Evolutionary conservation across 2,888 invertebrate species (phyloP), one percentile per base, ranked within the genome.

Genomic region (Diabrotica balteata): DNA sequence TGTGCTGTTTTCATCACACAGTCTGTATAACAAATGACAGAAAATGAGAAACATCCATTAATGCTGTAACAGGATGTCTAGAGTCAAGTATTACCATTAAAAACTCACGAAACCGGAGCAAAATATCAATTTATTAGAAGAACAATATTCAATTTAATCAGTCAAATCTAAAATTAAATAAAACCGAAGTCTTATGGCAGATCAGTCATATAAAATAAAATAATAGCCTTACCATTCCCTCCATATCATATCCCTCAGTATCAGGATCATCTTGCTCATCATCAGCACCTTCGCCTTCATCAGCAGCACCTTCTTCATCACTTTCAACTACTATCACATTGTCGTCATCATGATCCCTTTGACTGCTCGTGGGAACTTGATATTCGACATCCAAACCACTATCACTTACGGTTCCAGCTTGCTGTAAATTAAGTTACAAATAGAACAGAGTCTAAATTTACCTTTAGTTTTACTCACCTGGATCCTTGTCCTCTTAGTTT

Each of bases 331-430:
- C 91, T 68, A 80, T 82, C 59, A 82, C 83, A 63, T 79, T 80
- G 73, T 93, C 93, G 79, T 94, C 93, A 78, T 94, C 93, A 80
- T 94, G 94, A 80, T 94, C 94, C 68, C 94, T 89, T 78, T 94
- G 93, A 44, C 94, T 94, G 32, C 94, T 94, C 0, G 94, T 94
- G 7, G 94, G 94, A 67, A 94, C 93, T 85, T 94, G 91, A 80
- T 91, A 91, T 79, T 93, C 93, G n/a, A 91, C 91, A 79, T 90
- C 90, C 55, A 89, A 74, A 57, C 88, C 78, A 74, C 90, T 86
- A 78, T 75, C 84, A 72, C 50, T 86, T 80, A 80, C 79, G 0
- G 78, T 78, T 32, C 78, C 79, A 32, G 76, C 70, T 67, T 78
- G 77, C 76, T 80, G 66, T 17, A 70, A 66, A 64, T 59, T 66